These are phyloP conservation scores for Ramphastos sulfuratus DNA, from an alignment of 2,113 vertebrate genomes.

Conservation along the genomic window DNA sequence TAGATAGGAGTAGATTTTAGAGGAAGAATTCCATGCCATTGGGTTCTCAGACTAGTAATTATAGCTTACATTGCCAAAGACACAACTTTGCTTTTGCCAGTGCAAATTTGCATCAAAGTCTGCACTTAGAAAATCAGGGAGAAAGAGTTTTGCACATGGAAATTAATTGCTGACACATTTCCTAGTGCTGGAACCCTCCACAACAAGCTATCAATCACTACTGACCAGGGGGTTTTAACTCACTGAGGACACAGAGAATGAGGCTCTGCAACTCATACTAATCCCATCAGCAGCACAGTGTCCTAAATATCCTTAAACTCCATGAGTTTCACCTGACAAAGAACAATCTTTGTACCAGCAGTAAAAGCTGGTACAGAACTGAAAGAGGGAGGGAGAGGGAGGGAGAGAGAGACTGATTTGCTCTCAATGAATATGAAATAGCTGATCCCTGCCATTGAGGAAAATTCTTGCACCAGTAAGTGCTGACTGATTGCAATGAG, in stretches of 20 bases:
- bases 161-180: constrained; percentile 36
- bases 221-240: constrained; percentile 1
- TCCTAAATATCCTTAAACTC: not conserved
- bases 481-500: constrained; percentile 41
- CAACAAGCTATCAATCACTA: constrained; percentile 18
- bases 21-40: constrained; percentile 23
- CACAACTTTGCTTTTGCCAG: constrained; percentile 16
- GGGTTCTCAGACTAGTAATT: constrained; percentile 53
- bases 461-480: constrained; percentile 52
- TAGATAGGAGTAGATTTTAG: constrained; percentile 11
- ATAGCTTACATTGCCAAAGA: constrained; percentile 46
- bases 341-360: constrained; percentile 2
- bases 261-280: not conserved
- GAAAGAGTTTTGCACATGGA: constrained; percentile 40
- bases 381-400: not conserved
- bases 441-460: constrained; percentile 57
- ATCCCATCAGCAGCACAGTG: not conserved
- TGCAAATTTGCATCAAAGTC: constrained; percentile 56
- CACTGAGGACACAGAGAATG: not conserved
- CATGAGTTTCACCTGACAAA: not conserved
- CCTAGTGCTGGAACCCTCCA: constrained; percentile 17
- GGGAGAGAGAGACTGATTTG: not conserved
- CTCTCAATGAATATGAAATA: constrained; percentile 64
- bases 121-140: constrained; percentile 45
- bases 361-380: not conserved